Base-by-base conservation (phyloP, 2,797 vertebrate genomes). In the Sebastes diploproa region DNA sequence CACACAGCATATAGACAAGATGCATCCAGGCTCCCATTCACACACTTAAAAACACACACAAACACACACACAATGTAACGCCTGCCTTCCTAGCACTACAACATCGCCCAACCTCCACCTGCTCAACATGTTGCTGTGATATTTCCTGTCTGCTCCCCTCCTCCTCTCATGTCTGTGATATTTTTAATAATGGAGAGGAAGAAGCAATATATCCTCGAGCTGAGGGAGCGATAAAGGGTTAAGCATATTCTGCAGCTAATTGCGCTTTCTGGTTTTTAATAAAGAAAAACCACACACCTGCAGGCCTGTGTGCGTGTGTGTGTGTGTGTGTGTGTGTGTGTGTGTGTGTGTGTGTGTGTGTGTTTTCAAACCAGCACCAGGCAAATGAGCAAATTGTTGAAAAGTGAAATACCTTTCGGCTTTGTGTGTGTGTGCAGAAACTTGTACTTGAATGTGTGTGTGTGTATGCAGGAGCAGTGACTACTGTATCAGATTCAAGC, bases 161-260 rank as follows among this genome's bases (percentile, higher is more conserved):
- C 86, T 85, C 86, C 83, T 71, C 83, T 72, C 72, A 75, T 46
- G 60, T 82, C 89, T 85, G 88, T 80, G 85, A 90, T 92, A 88
- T 95, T 95, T 95, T 94, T 94, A 95, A 94, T 94, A 95, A 96
- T 92, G 83, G 90, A 93, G 77, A 87, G 83, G 87, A 88, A 89
- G 86, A 91, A 82, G 93, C 91, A 94, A 95, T 95, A 95, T 95
- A 93, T 94, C 94, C 91, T 79, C 46, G 74, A 93, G 91, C 93
- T 90, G 84, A 83, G 93, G 92, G 94, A 95, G 92, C 74, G 88
- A 86, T 93, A 88, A 80, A 83, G 89, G 94, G 95, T 95, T 95
- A 95, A 95, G 87, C 89, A 91, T 92, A 96, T 94, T 95, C 94
- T 88, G 86, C 86, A 86, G 92, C 95, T 96, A 94, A 96, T 95